phyloP scores from a whole-genome alignment of 2,797 vertebrate species.

The Euthynnus affinis region DNA sequence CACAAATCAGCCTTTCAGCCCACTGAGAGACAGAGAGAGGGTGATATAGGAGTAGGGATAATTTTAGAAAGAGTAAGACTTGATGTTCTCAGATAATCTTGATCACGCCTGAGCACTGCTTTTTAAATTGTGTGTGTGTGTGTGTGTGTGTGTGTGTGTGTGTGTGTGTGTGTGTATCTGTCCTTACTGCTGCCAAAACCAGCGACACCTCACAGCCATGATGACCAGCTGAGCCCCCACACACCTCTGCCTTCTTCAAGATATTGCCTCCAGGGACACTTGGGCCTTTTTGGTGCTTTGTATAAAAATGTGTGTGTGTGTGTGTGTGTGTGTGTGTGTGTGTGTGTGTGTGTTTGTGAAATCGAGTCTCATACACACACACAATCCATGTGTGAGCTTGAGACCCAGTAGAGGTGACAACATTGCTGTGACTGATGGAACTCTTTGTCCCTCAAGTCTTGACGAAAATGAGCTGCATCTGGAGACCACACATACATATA shows the following conservation, averaged over 20 bases:
- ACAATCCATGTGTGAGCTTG: constrained; percentile 26
- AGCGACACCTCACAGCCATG: constrained; percentile 18
- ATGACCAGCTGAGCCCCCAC: constrained; percentile 56
- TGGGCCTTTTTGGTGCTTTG: constrained; percentile 13
- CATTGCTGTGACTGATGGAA: constrained; percentile 47
- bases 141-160: constrained; percentile 1
- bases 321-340: too few species aligned
- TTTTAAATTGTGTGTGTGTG: constrained; percentile 21
- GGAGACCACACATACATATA: constrained; percentile 46
- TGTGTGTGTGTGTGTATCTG: constrained; percentile 13
- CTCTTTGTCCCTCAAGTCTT: constrained; percentile 63
- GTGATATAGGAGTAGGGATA: constrained; percentile 38
- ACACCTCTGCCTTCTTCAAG: constrained; percentile 21
- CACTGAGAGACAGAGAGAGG: constrained; percentile 32
- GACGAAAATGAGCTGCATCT: constrained; percentile 49
- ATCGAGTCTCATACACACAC: constrained; percentile 7
- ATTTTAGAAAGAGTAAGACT: constrained; percentile 58
- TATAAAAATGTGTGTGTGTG: constrained; percentile 8
- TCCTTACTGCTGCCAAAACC: constrained; percentile 31
- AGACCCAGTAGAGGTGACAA: constrained; percentile 43
- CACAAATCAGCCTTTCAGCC: constrained; percentile 66
- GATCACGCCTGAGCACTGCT: constrained; percentile 45
- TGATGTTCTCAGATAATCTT: constrained; percentile 66
- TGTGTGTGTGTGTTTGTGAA: background rate
- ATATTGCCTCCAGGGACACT: constrained; percentile 5